Percentiles rank a stretch among this genome's conserved stretches.
These are phyloP conservation scores for Malurus splendens DNA, from an alignment of 2,797 vertebrate species.

Conservation along the genomic window DNA sequence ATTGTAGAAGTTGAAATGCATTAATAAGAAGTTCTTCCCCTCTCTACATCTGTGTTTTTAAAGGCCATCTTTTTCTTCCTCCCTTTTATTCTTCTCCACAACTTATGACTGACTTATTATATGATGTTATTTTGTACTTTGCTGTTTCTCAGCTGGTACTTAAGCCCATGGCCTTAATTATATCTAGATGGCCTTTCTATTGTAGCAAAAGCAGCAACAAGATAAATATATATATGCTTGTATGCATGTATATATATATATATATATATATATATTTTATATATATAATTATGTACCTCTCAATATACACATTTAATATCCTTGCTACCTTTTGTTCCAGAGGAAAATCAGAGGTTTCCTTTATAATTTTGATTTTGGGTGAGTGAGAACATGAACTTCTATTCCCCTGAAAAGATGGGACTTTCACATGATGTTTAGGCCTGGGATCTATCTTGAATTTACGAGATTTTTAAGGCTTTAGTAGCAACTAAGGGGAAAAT, in stretches of 20 bases:
- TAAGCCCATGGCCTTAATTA: constrained; percentile 29
- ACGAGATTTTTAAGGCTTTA: constrained; percentile 45
- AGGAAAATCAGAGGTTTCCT: constrained; percentile 22
- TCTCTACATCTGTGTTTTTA: background rate
- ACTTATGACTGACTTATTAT: background rate
- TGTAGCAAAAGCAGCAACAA: background rate
- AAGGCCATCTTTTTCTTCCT: background rate
- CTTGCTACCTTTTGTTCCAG: background rate
- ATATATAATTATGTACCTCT: background rate
- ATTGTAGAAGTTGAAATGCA: background rate
- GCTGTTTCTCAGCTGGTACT: background rate
- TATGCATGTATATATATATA: fast-evolving
- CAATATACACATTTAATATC: constrained; percentile 16
- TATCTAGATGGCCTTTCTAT: background rate
- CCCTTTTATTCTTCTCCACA: background rate
- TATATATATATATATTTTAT: no score
- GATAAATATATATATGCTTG: background rate
- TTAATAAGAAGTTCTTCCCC: background rate
- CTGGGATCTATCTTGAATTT: constrained; percentile 42
- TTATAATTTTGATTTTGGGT: constrained; percentile 13
- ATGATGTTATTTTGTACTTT: constrained; percentile 3
- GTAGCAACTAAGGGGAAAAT: background rate
- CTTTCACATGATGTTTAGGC: constrained; percentile 18
- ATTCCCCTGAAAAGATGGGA: constrained; percentile 19
- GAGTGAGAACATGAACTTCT: constrained; percentile 17